phyloP scores from a whole-genome alignment of 2,797 vertebrate species.

The Pogoniulus pusillus region DNA sequence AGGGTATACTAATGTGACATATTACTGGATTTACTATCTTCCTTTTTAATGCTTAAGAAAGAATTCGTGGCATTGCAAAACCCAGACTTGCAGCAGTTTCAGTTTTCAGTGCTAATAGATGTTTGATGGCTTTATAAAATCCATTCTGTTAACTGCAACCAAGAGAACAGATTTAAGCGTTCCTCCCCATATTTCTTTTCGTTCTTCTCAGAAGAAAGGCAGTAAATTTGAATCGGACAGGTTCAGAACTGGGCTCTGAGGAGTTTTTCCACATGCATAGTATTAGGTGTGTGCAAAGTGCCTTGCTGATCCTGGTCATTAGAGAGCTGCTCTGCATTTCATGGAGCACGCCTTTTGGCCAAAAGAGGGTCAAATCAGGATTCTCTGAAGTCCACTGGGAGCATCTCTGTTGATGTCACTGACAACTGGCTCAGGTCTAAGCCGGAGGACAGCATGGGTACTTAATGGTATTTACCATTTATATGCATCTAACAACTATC shows the following conservation, averaged over 20 bases:
- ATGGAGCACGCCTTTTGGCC: background rate
- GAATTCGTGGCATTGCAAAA: background rate
- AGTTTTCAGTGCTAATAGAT: constrained; percentile 9
- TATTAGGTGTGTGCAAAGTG: background rate
- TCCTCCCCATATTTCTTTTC: background rate
- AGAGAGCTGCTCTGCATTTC: background rate
- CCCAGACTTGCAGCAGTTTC: constrained; percentile 3
- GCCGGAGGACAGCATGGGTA: background rate
- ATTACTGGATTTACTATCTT: constrained; percentile 8
- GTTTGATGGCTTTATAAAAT: background rate
- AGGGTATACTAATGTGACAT: constrained; percentile 12
- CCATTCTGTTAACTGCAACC: constrained; percentile 25
- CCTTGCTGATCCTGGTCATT: background rate
- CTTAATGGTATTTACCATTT: background rate
- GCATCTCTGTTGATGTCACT: background rate
- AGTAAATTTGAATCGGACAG: constrained; percentile 36
- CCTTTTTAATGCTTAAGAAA: background rate
- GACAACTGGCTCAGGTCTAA: background rate
- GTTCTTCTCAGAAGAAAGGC: constrained; percentile 15
- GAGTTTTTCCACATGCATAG: background rate
- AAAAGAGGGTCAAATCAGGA: background rate
- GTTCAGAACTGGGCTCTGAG: background rate
- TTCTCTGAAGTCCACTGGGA: background rate
- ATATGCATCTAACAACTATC: background rate
- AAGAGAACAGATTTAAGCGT: constrained; percentile 25